Evolutionary conservation across 1,140 invertebrate species (phyloP).

Genomic region (Drosophila sucinea): DNA sequence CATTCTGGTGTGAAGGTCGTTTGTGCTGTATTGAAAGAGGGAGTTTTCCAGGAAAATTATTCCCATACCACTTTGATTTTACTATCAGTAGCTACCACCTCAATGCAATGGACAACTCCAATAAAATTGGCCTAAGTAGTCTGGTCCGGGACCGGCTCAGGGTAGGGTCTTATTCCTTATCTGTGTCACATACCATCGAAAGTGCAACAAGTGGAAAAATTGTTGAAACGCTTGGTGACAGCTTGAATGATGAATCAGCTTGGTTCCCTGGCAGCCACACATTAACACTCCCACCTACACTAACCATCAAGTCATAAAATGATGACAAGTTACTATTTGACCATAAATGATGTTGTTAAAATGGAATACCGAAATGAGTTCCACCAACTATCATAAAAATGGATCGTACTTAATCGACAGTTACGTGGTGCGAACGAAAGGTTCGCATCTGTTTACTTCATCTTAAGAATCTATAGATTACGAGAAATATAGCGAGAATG

Average conservation of each 20-base stretch:
- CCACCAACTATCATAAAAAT: no score
- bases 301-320: not conserved
- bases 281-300: not conserved
- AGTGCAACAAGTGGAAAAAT: constrained; percentile 14
- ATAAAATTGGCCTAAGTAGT: constrained; percentile 17
- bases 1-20: constrained; percentile 3
- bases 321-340: not conserved
- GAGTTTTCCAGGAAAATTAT: not conserved
- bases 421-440: no score
- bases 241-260: constrained; percentile 1
- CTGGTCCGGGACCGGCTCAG: not conserved
- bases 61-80: not conserved
- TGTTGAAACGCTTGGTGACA: not conserved
- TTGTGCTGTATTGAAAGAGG: no score
- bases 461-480: no score
- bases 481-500: no score
- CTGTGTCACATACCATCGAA: not conserved
- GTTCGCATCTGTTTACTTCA: no score
- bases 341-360: no score
- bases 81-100: not conserved
- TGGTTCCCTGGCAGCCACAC: not conserved
- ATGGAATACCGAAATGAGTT: no score
- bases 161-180: not conserved
- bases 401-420: no score
- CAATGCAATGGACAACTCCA: constrained; percentile 14